Evolutionary conservation across 1,140 invertebrate genomes (phyloP).

Genomic region (Drosophila tsacasi): DNA sequence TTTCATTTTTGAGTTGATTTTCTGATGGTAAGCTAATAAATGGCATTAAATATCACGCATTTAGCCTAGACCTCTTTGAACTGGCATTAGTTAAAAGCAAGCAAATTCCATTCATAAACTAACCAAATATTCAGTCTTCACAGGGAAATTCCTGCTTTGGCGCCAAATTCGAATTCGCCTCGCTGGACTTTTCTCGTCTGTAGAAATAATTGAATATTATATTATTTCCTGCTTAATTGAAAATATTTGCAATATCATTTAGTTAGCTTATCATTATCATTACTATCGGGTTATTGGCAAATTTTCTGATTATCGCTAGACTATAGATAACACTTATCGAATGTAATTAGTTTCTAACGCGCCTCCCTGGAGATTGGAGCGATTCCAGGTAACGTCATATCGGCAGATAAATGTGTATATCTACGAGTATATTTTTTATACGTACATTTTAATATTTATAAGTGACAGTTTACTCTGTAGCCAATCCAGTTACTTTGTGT

Average conservation of each 20-base stretch:
- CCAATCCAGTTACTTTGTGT: not conserved
- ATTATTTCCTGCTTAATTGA: slow-evolving; percentile 3
- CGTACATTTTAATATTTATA: not conserved
- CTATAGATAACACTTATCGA: slow-evolving; percentile 38
- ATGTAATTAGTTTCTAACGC: slow-evolving; percentile 52
- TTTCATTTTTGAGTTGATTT: too few species aligned
- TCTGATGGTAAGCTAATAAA: too few species aligned
- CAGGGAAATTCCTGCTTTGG: not conserved
- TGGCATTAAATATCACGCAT: too few species aligned
- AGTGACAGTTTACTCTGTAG: not conserved
- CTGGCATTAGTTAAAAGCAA: too few species aligned
- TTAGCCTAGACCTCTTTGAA: too few species aligned
- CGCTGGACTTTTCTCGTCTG: too few species aligned
- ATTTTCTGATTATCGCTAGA: slow-evolving; percentile 16
- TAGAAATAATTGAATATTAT: not conserved
- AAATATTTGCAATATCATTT: slow-evolving; percentile 7
- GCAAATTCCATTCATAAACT: not conserved
- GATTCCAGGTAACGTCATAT: slow-evolving; percentile 3
- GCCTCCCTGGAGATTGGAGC: not conserved
- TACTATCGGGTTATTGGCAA: not conserved
- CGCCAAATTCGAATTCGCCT: slow-evolving; percentile 7
- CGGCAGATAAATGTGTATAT: not conserved
- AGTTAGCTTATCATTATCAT: slow-evolving; percentile 8
- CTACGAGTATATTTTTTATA: too few species aligned
- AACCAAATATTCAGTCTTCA: too few species aligned